Conservation (phyloP, 2,113 vertebrate genomes). For the Oxyura jamaicensis region DNA sequence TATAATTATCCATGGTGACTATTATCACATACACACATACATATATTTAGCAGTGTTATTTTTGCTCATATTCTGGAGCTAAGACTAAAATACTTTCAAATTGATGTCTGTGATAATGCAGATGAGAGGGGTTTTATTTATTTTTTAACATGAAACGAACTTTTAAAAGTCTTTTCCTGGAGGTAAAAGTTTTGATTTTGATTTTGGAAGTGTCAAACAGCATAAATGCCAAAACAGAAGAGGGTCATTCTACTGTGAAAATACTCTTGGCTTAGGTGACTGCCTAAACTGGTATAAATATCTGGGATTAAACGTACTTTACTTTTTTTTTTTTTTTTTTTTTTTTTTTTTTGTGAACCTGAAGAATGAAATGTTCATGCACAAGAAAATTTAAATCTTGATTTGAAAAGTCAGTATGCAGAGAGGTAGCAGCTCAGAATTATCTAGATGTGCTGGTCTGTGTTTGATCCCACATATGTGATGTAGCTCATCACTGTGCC, state of each 20-base stretch:
- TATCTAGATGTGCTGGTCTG: background rate
- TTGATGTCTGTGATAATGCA: background rate
- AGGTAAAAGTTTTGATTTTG: background rate
- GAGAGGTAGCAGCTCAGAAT: background rate
- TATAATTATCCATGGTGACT: background rate
- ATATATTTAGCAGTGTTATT: background rate
- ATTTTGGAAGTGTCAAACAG: background rate
- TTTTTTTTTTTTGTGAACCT: background rate
- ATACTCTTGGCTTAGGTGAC: background rate
- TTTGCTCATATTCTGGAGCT: background rate
- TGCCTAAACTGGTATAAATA: background rate
- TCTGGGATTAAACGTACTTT: fast-evolving
- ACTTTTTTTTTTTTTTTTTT: background rate
- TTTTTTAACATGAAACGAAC: background rate
- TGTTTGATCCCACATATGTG: fast-evolving
- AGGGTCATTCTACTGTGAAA: background rate
- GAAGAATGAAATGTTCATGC: fast-evolving
- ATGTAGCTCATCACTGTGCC: fast-evolving
- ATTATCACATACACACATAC: background rate
- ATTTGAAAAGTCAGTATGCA: fast-evolving
- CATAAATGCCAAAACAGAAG: background rate
- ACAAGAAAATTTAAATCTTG: background rate
- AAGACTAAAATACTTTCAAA: background rate
- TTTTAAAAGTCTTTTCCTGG: background rate
- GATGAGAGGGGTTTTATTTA: background rate